Base-by-base conservation (phyloP, 2,113 vertebrate species). In the Smithornis capensis region DNA sequence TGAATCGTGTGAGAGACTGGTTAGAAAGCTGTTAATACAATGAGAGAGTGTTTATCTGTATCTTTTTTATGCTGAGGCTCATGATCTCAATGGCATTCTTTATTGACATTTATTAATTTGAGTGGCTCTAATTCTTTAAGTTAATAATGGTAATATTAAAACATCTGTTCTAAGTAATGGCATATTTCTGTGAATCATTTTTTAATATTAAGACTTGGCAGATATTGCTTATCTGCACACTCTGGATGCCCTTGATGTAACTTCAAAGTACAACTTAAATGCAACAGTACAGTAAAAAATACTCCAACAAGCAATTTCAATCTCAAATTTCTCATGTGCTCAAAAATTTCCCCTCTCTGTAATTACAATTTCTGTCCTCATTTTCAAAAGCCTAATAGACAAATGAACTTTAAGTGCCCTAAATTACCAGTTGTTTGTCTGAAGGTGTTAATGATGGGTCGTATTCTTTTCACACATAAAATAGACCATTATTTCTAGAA, bases 311-410 rank as follows among this genome's bases (percentile, higher is more conserved):
- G 38, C 38, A 89, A 93, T 92, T 83, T 92, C 60, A 77, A n/a
- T 74, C 56, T 83, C 64, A 63, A 16, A 44, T 87, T 60, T 88
- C 69, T 55, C 38, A 37, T 35, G 40, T 63, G 28, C 60, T 78
- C 22, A 52, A 62, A 80, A 83, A 35, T 47, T n/a, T 87, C 17
- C 29, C 38, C 44, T 31, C 19, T 89, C 47, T 90, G 29, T 65
- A 81, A 87, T 92, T 90, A 78, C 83, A 70, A 52, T 68, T 79
- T n/a, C 23, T 93, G 64, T 75, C 56, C 73, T 69, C 87, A 65
- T 92, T 92, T 92, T 87, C 60, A 91, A 92, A 94, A 87, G 38
- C 83, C 74, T 94, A 56, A 80, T 70, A 89, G 83, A 88, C 37
- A 74, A 81, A 84, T n/a, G 19, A 93, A 49, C 14, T 78, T 92